Evolutionary conservation across 2,113 vertebrate genomes (phyloP).

Genomic region (Nansenia antarctica): DNA sequence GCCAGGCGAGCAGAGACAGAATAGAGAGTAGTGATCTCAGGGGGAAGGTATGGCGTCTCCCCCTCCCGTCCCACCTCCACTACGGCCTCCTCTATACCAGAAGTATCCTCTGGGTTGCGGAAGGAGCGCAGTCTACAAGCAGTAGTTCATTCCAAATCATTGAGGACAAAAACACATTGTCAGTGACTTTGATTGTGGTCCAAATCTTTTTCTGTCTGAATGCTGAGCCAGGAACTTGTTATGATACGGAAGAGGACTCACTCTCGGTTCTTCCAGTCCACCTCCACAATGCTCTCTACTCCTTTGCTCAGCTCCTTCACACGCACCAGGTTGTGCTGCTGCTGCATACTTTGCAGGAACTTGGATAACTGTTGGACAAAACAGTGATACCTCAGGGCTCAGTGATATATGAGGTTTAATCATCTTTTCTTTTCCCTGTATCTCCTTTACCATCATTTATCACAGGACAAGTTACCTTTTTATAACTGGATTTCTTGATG

Average conservation of each 20-base stretch:
- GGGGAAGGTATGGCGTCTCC: conserved; percentile 81
- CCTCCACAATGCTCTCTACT: conserved; percentile 93
- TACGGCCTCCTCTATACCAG: conserved; percentile 52
- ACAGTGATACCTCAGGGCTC: neutral
- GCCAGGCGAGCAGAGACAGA: conserved; percentile 83
- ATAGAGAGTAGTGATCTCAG: conserved; percentile 87
- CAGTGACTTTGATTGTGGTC: conserved; percentile 6
- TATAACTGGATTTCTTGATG: conserved; percentile 96
- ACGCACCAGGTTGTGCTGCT: conserved; percentile 82
- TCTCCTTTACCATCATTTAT: too few relatives aligned
- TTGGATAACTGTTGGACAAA: conserved; percentile 87
- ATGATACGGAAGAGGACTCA: too few relatives aligned
- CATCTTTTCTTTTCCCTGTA: neutral
- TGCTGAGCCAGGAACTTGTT: neutral
- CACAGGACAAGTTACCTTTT: conserved; percentile 86
- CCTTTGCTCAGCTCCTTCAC: conserved; percentile 94
- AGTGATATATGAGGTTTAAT: neutral
- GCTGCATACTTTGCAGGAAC: conserved; percentile 90
- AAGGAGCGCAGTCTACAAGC: conserved; percentile 84
- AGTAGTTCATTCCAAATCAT: too few relatives aligned
- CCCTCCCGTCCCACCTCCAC: conserved; percentile 62
- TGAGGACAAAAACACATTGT: neutral
- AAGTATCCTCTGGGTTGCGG: conserved; percentile 72
- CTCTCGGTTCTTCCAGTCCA: conserved; percentile 92
- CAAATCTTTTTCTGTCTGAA: neutral